Conservation (phyloP, 2,888 invertebrate genomes). For the Caenorhabditis wallacei region DNA sequence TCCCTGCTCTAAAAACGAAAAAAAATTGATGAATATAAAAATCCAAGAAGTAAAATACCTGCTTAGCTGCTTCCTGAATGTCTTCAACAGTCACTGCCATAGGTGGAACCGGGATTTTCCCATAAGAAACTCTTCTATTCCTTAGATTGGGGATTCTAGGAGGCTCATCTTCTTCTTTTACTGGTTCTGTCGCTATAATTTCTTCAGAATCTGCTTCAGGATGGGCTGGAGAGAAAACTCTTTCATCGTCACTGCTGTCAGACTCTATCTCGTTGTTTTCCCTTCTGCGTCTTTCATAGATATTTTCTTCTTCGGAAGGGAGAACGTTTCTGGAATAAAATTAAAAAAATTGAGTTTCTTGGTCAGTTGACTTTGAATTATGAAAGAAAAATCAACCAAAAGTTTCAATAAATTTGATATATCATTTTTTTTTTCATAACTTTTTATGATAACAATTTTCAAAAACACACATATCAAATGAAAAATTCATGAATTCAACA, state of each 20-base stretch:
- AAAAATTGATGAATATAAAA: too few species aligned
- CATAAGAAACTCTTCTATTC: constrained; percentile 52
- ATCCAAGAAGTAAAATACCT: too few species aligned
- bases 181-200: constrained; percentile 6
- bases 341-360: too few species aligned
- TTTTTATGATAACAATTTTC: too few species aligned
- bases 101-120: constrained; percentile 59
- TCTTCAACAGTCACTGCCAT: constrained; percentile 42
- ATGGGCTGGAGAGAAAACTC: background rate
- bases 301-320: too few species aligned
- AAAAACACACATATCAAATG: too few species aligned
- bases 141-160: constrained; percentile 11
- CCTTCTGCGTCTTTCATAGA: background rate
- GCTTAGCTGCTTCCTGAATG: constrained; percentile 49
- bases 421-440: background rate
- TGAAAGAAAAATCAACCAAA: too few species aligned
- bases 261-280: constrained; percentile 22
- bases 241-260: background rate
- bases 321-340: too few species aligned
- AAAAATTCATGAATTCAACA: background rate
- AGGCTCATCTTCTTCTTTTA: background rate
- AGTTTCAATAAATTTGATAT: too few species aligned
- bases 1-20: constrained; percentile 46
- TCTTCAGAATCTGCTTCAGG: background rate
- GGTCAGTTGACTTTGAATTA: too few species aligned